Conservation (phyloP, 2,797 vertebrate genomes). For the Parotocinclus haroldoi region DNA sequence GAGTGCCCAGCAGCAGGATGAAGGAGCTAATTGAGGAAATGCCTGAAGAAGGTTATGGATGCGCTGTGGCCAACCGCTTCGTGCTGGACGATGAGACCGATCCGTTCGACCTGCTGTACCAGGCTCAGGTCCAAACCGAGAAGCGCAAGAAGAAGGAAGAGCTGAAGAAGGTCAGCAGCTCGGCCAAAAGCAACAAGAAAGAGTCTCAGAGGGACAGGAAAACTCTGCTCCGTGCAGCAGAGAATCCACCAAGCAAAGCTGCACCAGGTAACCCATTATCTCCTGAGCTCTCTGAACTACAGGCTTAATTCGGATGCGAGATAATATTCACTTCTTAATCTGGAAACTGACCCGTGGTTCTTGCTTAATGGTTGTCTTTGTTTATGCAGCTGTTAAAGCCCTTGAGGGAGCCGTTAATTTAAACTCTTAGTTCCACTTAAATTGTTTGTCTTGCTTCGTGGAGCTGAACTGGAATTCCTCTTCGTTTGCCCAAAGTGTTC, state of each 20-base stretch:
- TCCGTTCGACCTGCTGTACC: slow-evolving; percentile 82
- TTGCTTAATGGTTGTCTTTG: too few species aligned
- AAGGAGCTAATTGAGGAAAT: slow-evolving; percentile 53
- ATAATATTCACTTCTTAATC: too few species aligned
- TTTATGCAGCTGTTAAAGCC: too few species aligned
- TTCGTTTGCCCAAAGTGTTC: too few species aligned
- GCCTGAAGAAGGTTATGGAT: slow-evolving; percentile 75
- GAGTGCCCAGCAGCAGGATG: slow-evolving; percentile 28
- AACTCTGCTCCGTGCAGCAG: slow-evolving; percentile 9
- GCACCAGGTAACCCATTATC: slow-evolving; percentile 25
- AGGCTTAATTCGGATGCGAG: too few species aligned
- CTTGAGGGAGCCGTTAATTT: too few species aligned
- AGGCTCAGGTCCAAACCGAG: slow-evolving; percentile 65
- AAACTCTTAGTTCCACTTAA: too few species aligned
- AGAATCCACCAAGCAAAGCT: slow-evolving; percentile 33
- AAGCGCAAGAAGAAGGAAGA: slow-evolving; percentile 60
- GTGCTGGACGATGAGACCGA: slow-evolving; percentile 87
- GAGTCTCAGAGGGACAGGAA: slow-evolving; percentile 78
- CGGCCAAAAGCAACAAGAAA: slow-evolving; percentile 62
- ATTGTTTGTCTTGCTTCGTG: too few species aligned
- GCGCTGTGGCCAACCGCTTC: slow-evolving; percentile 85
- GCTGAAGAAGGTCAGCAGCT: slow-evolving; percentile 54
- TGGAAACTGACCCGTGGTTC: too few species aligned
- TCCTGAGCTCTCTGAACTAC: too few species aligned
- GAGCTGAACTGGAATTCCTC: too few species aligned